These are phyloP conservation scores for Corydoras maculifer DNA, from an alignment of 2,113 vertebrate species.

Conservation along the genomic window DNA sequence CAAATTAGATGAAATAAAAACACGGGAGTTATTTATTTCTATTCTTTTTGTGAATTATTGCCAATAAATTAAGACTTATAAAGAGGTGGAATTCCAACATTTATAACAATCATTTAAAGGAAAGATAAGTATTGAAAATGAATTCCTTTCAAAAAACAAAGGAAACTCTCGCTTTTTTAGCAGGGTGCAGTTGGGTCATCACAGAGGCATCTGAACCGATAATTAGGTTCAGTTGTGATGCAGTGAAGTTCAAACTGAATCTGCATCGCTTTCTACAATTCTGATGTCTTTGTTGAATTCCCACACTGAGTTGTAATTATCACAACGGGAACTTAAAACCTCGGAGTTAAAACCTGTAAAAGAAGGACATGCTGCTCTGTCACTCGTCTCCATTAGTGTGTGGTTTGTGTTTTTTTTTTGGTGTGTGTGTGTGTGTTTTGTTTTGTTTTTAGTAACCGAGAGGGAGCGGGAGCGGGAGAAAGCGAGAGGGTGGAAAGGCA, in stretches of 20 bases:
- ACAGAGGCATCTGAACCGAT: conserved; percentile 57
- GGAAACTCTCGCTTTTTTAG: neutral
- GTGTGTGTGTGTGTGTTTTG: conserved; percentile 23
- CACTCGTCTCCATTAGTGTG: conserved; percentile 46
- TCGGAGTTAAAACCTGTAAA: conserved; percentile 36
- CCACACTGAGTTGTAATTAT: conserved; percentile 64
- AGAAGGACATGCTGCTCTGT: conserved; percentile 48
- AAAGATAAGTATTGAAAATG: too few species aligned
- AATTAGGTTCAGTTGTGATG: conserved; percentile 61
- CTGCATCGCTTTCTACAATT: conserved; percentile 51
- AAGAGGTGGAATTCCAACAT: too few species aligned
- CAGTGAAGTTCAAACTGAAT: conserved; percentile 56
- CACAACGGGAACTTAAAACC: conserved; percentile 56
- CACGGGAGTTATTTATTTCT: neutral
- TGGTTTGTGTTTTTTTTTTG: too few species aligned
- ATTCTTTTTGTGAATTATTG: too few species aligned
- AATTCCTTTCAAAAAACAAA: neutral
- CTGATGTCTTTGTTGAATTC: conserved; percentile 56
- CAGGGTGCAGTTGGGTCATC: conserved; percentile 46
- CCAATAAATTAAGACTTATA: too few species aligned
- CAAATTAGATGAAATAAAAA: neutral
- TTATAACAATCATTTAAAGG: too few species aligned
- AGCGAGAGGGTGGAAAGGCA: neutral
- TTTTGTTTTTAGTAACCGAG: conserved; percentile 23
- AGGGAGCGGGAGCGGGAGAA: conserved; percentile 1